These are phyloP conservation scores for Vultur gryphus DNA, from an alignment of 2,797 vertebrate species.

Conservation along the genomic window DNA sequence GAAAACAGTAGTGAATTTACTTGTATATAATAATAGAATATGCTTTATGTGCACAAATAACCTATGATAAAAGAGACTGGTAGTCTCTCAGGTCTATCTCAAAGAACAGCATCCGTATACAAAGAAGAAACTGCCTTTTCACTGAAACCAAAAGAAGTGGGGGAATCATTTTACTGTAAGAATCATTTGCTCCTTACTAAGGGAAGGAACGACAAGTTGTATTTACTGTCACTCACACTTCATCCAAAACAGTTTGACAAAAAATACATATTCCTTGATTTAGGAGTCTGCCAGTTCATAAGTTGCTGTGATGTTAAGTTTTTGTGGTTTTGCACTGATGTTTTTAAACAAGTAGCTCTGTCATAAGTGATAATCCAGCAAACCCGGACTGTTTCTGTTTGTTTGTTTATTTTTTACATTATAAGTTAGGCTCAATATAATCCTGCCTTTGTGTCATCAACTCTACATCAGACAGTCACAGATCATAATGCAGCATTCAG, in stretches of 20 bases:
- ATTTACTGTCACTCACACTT: not conserved
- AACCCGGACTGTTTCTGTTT: slow-evolving; percentile 35
- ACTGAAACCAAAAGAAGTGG: not conserved
- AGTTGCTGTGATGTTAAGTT: not conserved
- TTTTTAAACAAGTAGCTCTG: slow-evolving; percentile 24
- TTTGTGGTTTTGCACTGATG: not conserved
- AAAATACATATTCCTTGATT: not conserved
- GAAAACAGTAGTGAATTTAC: not conserved
- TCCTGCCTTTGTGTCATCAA: not conserved
- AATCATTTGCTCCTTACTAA: not conserved
- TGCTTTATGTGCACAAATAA: not conserved
- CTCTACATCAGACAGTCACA: not conserved
- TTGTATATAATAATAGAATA: not conserved
- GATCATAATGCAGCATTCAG: not conserved
- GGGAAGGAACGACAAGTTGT: not conserved
- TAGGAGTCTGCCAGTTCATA: not conserved
- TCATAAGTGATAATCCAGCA: slow-evolving; percentile 7
- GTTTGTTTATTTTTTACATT: slow-evolving; percentile 31
- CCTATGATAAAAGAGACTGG: not conserved
- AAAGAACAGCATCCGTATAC: not conserved
- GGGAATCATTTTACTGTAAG: not conserved
- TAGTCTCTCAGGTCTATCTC: not conserved
- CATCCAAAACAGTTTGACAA: not conserved
- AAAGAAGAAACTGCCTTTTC: not conserved
- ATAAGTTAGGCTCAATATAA: slow-evolving; percentile 22